These are phyloP conservation scores for Neogobius melanostomus DNA, from an alignment of 2,113 vertebrate genomes.

Conservation along the genomic window DNA sequence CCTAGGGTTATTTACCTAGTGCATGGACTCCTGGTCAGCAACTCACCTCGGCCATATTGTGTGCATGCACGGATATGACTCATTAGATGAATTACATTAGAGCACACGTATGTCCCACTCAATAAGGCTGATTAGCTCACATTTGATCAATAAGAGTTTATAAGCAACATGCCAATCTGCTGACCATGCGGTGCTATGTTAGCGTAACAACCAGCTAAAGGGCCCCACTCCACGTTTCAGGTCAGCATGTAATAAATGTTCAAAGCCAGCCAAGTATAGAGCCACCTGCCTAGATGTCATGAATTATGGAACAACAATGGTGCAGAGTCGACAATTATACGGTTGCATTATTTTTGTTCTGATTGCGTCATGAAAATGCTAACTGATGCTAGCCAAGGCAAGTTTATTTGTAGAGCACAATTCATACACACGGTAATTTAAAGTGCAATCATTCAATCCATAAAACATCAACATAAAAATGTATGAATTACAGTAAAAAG, in stretches of 20 bases:
- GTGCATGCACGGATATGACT: conserved; percentile 36
- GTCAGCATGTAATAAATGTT: conserved; percentile 39
- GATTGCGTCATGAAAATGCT: conserved; percentile 7
- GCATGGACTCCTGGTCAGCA: conserved; percentile 39
- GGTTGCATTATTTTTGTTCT: conserved; percentile 17
- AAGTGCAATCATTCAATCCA: no score
- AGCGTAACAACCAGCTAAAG: conserved; percentile 20
- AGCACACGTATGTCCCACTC: conserved; percentile 46
- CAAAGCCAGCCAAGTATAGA: conserved; percentile 8
- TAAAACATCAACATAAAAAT: no score
- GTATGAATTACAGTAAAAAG: no score
- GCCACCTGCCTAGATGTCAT: conserved; percentile 12
- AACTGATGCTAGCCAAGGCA: background rate
- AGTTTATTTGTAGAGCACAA: no score
- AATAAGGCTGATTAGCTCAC: conserved; percentile 56
- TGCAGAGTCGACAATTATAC: conserved; percentile 31
- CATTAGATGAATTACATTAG: conserved; percentile 49
- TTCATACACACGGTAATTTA: no score
- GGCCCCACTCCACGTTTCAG: conserved; percentile 18
- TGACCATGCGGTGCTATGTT: conserved; percentile 26
- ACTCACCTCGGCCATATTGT: conserved; percentile 19
- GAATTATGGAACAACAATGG: conserved; percentile 34
- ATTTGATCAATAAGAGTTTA: conserved; percentile 58
- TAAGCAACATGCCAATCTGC: conserved; percentile 41
- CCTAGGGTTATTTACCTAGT: conserved; percentile 23